Percentiles rank a stretch among this genome's conserved stretches.
Evolutionary conservation across 2,888 invertebrate species (phyloP).

Genomic region (Spilarctia lutea): DNA sequence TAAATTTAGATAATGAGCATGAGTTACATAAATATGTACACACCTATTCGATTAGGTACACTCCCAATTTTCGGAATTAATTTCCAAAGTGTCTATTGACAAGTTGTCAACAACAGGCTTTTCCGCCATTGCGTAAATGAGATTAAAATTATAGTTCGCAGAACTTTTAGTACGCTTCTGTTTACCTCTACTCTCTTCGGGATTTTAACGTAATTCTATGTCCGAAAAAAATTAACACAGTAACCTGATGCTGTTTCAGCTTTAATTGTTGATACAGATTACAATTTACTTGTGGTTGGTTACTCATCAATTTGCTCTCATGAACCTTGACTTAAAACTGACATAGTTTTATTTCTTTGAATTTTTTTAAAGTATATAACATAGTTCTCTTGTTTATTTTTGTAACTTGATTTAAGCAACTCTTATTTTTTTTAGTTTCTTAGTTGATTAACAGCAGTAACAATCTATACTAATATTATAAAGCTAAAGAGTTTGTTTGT

Average conservation of each 20-base stretch:
- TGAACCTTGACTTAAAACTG: neutral
- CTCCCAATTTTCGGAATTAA: neutral
- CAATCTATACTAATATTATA: no score
- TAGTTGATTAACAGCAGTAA: no score
- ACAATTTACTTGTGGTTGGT: neutral
- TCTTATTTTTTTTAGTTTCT: neutral
- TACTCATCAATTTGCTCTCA: neutral
- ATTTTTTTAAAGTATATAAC: no score
- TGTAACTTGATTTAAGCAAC: neutral
- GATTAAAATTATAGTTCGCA: neutral
- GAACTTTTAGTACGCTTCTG: neutral
- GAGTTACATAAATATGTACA: neutral
- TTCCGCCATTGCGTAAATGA: no score
- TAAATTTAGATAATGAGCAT: neutral
- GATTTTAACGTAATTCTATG: neutral
- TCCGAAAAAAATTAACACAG: neutral
- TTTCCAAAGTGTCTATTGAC: neutral
- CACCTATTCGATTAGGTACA: no score
- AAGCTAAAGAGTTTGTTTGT: no score
- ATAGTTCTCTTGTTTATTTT: no score
- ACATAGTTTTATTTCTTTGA: no score
- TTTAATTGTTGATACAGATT: neutral
- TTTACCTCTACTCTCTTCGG: neutral
- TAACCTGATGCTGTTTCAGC: no score
- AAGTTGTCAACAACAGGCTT: no score